A percentile compares a stretch with the other conserved stretches of the same genome.
phyloP scores from a whole-genome alignment of 1,140 invertebrate genomes.

The Tetraneura akinire region DNA sequence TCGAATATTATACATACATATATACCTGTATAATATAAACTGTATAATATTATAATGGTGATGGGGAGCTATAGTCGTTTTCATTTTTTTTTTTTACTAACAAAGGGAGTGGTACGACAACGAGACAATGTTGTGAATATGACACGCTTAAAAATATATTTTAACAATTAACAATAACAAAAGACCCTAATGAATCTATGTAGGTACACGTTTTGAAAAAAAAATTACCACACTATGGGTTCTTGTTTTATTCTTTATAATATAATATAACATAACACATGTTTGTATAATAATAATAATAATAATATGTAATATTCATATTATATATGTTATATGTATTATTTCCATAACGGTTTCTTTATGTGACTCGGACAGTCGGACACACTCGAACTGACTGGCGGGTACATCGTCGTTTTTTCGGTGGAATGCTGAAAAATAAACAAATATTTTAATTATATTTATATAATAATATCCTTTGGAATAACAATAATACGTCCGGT shows the following conservation, averaged over 20 bases:
- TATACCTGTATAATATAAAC: neutral
- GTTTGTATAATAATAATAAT: neutral
- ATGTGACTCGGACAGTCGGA: too few species aligned
- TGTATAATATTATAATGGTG: neutral
- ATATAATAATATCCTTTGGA: too few species aligned
- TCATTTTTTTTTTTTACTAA: neutral
- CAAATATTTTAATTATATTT: too few species aligned
- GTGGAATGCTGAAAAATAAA: too few species aligned
- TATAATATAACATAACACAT: neutral
- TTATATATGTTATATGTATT: too few species aligned
- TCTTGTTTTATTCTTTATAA: conserved; percentile 13
- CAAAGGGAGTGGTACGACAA: conserved; percentile 7
- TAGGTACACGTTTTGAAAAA: neutral
- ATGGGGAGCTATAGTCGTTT: neutral
- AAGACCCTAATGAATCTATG: conserved; percentile 11
- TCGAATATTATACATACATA: neutral
- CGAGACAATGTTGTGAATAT: conserved; percentile 6
- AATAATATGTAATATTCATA: too few species aligned
- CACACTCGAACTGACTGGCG: too few species aligned
- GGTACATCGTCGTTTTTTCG: too few species aligned
- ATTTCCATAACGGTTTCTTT: too few species aligned
- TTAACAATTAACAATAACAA: conserved; percentile 35
- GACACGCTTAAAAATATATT: conserved; percentile 10
- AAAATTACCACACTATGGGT: neutral
- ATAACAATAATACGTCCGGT: too few species aligned